phyloP scores from a whole-genome alignment of 2,888 invertebrate genomes.

The Gastrophysa polygoni region DNA sequence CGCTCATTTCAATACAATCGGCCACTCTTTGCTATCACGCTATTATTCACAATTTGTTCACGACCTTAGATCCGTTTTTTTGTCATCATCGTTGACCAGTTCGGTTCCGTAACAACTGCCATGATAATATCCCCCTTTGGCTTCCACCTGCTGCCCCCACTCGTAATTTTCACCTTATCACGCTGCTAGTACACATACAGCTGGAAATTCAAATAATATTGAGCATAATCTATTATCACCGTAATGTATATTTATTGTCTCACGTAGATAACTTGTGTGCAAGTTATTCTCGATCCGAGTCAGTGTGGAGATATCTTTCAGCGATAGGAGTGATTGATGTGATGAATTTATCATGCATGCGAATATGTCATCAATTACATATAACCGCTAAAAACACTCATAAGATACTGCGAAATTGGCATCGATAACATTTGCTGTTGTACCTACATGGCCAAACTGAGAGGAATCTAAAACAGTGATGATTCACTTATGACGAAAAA shows the following conservation, averaged over 20 bases:
- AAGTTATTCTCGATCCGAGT: not conserved
- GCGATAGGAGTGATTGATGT: no score
- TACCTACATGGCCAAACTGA: no score
- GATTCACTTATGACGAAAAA: no score
- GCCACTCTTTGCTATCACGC: not conserved
- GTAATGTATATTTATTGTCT: not conserved
- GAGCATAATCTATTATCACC: not conserved
- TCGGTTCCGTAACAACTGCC: conserved; percentile 21
- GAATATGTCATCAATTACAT: no score
- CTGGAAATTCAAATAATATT: not conserved
- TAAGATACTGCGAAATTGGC: no score
- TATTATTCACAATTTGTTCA: not conserved
- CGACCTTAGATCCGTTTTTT: conserved; percentile 2
- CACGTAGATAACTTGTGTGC: not conserved
- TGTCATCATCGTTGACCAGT: conserved; percentile 22
- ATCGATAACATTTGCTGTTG: no score
- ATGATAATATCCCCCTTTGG: conserved; percentile 24
- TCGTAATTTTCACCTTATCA: conserved; percentile 24
- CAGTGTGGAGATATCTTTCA: no score
- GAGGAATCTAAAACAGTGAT: no score
- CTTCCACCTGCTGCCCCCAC: conserved; percentile 33
- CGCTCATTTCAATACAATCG: not conserved
- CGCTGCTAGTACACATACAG: conserved; percentile 6
- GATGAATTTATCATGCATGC: no score
- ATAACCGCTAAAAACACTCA: no score